Base-by-base conservation (phyloP, 2,113 vertebrate genomes). In the Lepus europaeus region DNA sequence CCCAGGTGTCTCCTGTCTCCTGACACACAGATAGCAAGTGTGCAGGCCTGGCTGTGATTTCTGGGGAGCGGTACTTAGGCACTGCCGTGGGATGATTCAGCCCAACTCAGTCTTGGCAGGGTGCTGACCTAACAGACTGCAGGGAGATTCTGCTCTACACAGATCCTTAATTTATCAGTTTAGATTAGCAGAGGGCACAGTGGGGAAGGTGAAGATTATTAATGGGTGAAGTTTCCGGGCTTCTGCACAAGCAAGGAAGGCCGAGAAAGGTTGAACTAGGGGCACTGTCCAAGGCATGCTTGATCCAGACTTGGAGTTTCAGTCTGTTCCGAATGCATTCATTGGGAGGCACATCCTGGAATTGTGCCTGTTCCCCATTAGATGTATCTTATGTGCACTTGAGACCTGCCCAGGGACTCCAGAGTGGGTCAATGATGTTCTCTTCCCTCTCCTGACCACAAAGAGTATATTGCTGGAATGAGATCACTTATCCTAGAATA, bases 1-100 rank as follows among this genome's bases (percentile, higher is more conserved):
- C 92, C 96, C 97, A 97, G 97, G 95, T 97, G 97, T 92, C 95
- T 96, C 96, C 95, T 94, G 9, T 95, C 93, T 96, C 87, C 87
- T 85, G 90, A 96, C 93, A 96, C 81, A 56, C 27, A 94, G 93
- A 84, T 91, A 95, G 92, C 70, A 76, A 49, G 85, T 90, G 74
- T 85, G 31, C 36, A 66, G 87, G 93, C 70, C 69, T 53, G 90
- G 85, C 81, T 80, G 77, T 90, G 96, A 88, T 87, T 87, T 87
- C 93, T 90, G 93, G 78, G 93, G 83, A 94, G 93, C 2, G 3
- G 85, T n/a, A 11, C 77, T 81, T 23, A 73, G 85, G 84, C 69
- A 14, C 63, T 33, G 69, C 82, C 11, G 4, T 6, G 7, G 74
- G 81, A 36, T 68, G 92, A 86, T 39, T 74, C 94, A 90, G 33